A percentile compares a stretch with the other conserved stretches of the same genome.
phyloP scores from a whole-genome alignment of 2,797 vertebrate species.

The Pseudochirops corinnae region DNA sequence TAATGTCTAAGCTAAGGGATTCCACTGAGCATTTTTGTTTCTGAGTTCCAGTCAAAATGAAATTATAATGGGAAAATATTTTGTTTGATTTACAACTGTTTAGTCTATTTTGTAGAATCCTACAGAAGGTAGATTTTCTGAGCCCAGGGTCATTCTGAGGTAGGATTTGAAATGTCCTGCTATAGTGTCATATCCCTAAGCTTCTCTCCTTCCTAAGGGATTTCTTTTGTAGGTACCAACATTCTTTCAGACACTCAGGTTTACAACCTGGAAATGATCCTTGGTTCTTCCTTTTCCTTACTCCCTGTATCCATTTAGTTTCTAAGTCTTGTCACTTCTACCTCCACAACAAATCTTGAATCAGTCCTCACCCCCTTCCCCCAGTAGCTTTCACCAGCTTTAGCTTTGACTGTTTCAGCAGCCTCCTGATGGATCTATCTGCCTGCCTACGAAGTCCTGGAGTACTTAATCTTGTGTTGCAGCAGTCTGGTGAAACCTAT shows the following conservation, averaged over 20 bases:
- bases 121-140: not conserved
- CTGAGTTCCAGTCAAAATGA: not conserved
- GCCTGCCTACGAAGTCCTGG: not conserved
- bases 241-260: not conserved
- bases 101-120: not conserved
- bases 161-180: not conserved
- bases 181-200: not conserved
- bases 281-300: not conserved
- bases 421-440: not conserved
- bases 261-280: not conserved
- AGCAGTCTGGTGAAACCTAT: not conserved
- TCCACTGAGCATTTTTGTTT: not conserved
- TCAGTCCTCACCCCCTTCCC: not conserved
- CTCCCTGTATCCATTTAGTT: not conserved
- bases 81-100: not conserved
- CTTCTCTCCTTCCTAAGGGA: not conserved
- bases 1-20: not conserved
- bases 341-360: not conserved
- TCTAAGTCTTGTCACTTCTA: not conserved
- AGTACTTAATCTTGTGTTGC: not conserved
- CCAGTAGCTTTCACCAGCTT: not conserved
- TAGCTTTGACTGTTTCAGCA: not conserved
- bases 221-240: not conserved
- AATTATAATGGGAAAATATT: not conserved
- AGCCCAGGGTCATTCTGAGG: not conserved